phyloP scores from a whole-genome alignment of 2,797 vertebrate species.

The Anabacerthia variegaticeps region DNA sequence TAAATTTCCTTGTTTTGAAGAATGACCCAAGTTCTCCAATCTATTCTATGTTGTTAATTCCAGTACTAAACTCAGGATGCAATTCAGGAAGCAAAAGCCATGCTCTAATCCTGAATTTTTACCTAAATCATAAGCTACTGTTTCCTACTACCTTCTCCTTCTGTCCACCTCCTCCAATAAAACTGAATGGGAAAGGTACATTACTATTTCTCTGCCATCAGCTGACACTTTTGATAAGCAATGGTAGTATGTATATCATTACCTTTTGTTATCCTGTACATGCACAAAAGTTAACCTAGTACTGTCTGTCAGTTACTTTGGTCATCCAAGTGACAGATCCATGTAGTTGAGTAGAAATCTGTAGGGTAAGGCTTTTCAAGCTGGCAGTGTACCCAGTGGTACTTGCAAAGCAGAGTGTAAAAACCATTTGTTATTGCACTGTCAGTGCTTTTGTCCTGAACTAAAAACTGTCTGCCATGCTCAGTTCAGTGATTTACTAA shows the following conservation, averaged over 20 bases:
- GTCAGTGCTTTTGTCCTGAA: not conserved
- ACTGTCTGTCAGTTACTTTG: not conserved
- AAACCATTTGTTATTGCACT: not conserved
- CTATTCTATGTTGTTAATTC: not conserved
- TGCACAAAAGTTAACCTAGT: not conserved
- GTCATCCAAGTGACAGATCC: not conserved
- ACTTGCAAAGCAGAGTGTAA: not conserved
- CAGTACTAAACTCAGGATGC: not conserved
- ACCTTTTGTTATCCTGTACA: not conserved
- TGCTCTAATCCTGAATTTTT: not conserved
- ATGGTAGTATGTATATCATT: not conserved
- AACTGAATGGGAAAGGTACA: not conserved
- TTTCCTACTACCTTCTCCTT: not conserved
- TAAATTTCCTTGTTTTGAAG: not conserved
- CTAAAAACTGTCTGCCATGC: not conserved
- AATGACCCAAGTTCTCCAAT: not conserved
- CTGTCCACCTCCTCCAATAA: too few species aligned
- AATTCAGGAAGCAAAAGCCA: not conserved
- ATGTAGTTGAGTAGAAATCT: not conserved
- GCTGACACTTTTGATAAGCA: not conserved
- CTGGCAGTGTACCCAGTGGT: not conserved
- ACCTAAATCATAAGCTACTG: not conserved
- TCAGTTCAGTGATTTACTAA: not conserved
- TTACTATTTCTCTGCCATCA: not conserved
- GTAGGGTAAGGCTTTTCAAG: not conserved